Evolutionary conservation across 2,888 invertebrate species (phyloP).

Genomic region (Pseudanteris insignis): DNA sequence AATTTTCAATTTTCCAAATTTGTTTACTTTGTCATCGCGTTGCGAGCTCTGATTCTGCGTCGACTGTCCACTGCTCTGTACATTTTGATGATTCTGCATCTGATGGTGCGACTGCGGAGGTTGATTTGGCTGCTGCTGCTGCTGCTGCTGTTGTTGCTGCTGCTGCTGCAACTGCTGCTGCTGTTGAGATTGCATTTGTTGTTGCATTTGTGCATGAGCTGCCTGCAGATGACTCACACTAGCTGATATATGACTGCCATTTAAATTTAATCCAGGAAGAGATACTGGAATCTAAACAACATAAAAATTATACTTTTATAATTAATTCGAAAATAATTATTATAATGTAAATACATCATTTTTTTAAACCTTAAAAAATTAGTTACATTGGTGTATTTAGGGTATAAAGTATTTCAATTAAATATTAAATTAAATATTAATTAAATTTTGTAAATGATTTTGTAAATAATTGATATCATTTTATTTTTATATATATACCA

Average conservation of each 20-base stretch:
- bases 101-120: slow-evolving; percentile 44
- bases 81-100: slow-evolving; percentile 59
- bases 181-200: slow-evolving; percentile 47
- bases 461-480: too few relatives aligned
- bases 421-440: too few relatives aligned
- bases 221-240: slow-evolving; percentile 63
- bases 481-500: too few relatives aligned
- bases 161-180: slow-evolving; percentile 44
- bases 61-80: slow-evolving; percentile 66
- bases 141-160: slow-evolving; percentile 44
- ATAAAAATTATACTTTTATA: too few relatives aligned
- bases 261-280: slow-evolving; percentile 62
- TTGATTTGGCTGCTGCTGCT: slow-evolving; percentile 35
- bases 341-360: too few relatives aligned
- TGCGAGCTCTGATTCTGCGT: slow-evolving; percentile 57
- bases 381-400: too few relatives aligned
- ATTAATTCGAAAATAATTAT: too few relatives aligned
- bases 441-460: too few relatives aligned
- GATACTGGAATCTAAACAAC: slow-evolving; percentile 66
- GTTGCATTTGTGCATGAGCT: slow-evolving; percentile 56
- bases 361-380: too few relatives aligned
- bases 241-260: slow-evolving; percentile 61
- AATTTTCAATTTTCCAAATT: too few relatives aligned
- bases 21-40: slow-evolving; percentile 67
- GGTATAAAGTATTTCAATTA: too few relatives aligned